Base-by-base conservation (phyloP, 92 coral and sea anemone species). In the Porites lobata region DNA sequence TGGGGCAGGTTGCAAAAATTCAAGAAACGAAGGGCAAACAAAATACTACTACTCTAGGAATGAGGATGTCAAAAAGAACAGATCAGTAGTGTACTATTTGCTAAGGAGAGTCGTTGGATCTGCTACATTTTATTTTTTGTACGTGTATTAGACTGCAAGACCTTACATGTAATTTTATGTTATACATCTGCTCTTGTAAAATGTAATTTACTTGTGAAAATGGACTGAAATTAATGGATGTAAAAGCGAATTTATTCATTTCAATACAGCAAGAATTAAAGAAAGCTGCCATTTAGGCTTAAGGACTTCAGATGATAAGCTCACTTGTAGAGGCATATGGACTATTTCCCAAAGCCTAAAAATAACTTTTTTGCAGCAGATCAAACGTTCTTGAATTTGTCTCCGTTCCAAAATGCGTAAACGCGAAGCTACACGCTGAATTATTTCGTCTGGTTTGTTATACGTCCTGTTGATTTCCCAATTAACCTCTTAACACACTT, bases 401-500 rank as follows among this genome's bases (percentile, higher is more conserved):
- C 26, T 17, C 80, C 20, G 65, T 52, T 56, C 80, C 54, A 53
- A 10, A 10, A 56, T 56, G 61, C 2, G 15, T 56, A 9, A 76
- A 76, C 58, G 59, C 56, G 43, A n/a, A 47, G 62, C 75, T 70
- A 70, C 38, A n/a, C 51, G 38, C 20, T 12, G 19, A 26, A 20
- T 54, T 56, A 70, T 69, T 21, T 56, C 86, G 51, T 38, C 56
- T 71, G 78, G 68, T 82, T 69, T 82, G 51, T 56, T 82, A 79
- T 71, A 69, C 58, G 69, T 70, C 75, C 54, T 9, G 86, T 77
- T 82, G 65, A 82, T 82, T 71, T 71, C 75, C 56, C 78, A 82
- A 70, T 82, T 82, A 82, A 82, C 77, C 58, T 72, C 78, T 82
- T 82, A 82, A 82, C 86, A 58, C 86, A 58, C 86, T 29, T 71